Percentiles rank a stretch among this genome's conserved stretches.
Evolutionary conservation across 2,888 invertebrate genomes (phyloP).

Genomic region (Tricholauxania praeusta): DNA sequence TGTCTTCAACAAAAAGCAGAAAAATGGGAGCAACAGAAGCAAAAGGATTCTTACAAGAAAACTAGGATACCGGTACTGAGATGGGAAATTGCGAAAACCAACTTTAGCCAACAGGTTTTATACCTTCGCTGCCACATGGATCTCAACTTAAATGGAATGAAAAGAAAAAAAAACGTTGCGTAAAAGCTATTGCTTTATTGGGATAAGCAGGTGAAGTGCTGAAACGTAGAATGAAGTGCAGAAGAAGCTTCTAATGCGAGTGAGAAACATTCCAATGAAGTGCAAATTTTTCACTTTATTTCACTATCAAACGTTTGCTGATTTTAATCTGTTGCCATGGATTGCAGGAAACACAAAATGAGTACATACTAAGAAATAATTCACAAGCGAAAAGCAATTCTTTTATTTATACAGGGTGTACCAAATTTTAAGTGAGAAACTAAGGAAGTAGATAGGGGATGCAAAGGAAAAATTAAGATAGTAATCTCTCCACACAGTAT

Average conservation of each 20-base stretch:
- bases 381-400: background rate
- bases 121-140: too few relatives aligned
- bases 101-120: too few relatives aligned
- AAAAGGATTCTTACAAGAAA: too few relatives aligned
- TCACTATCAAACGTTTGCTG: background rate
- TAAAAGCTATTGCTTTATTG: too few relatives aligned
- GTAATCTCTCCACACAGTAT: background rate
- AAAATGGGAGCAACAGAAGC: background rate
- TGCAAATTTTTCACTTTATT: background rate
- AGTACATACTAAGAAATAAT: background rate
- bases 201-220: too few relatives aligned
- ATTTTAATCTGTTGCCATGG: constrained; percentile 13
- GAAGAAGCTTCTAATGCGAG: background rate
- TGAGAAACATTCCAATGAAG: background rate
- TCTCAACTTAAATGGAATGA: too few relatives aligned
- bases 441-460: too few relatives aligned
- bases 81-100: too few relatives aligned
- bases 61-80: too few relatives aligned
- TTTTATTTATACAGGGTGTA: too few relatives aligned
- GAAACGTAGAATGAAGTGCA: too few relatives aligned
- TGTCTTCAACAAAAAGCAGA: background rate
- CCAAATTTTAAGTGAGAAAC: background rate
- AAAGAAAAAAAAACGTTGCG: too few relatives aligned
- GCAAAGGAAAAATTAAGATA: background rate
- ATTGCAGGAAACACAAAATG: background rate